Conservation (phyloP, 2,797 vertebrate species). For the Spinus pinus region DNA sequence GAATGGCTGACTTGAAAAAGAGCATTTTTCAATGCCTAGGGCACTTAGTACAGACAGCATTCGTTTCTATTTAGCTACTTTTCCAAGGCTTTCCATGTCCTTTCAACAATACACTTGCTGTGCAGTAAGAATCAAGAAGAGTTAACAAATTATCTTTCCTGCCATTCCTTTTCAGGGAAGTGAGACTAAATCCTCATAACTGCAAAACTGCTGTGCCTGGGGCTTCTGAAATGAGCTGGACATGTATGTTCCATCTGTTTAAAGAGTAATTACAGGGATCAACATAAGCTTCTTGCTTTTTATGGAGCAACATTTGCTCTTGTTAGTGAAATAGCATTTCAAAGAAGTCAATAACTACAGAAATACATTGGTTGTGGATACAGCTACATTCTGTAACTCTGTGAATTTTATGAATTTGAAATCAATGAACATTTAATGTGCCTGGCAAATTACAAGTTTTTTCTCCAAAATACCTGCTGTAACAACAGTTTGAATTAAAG, state of each 20-base stretch:
- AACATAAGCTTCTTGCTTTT: slow-evolving; percentile 34
- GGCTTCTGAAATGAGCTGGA: background rate
- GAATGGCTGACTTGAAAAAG: background rate
- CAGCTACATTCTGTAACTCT: background rate
- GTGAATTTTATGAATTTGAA: background rate
- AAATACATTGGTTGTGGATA: background rate
- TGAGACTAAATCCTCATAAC: background rate
- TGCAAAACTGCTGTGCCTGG: background rate
- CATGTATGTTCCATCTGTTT: slow-evolving; percentile 18
- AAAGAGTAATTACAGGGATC: slow-evolving; percentile 24
- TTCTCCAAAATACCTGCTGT: background rate
- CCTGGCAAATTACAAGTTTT: background rate
- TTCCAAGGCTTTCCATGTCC: background rate
- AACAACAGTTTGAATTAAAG: background rate
- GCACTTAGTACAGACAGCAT: background rate
- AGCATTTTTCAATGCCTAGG: background rate
- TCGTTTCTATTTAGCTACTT: background rate
- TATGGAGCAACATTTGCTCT: slow-evolving; percentile 12
- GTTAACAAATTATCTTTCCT: background rate
- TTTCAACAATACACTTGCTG: background rate
- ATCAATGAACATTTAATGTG: background rate
- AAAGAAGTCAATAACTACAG: background rate
- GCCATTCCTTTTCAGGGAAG: background rate
- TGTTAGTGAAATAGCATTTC: background rate
- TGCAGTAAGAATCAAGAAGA: background rate